These are phyloP conservation scores for Lepidurus apus DNA, from an alignment of 1,140 invertebrate genomes.

Conservation along the genomic window DNA sequence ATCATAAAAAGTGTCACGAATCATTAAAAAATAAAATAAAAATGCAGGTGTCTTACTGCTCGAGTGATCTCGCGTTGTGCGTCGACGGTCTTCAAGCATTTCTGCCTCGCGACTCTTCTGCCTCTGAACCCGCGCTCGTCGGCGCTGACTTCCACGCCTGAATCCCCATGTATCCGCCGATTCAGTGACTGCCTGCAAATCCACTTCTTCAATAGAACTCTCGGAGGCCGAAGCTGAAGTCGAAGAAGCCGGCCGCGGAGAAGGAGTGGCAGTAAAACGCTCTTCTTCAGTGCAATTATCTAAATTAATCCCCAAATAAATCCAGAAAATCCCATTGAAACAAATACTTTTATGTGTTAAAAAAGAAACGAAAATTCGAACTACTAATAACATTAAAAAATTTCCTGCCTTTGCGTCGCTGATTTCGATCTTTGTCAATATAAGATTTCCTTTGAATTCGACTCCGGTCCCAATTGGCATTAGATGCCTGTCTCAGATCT, in stretches of 20 bases:
- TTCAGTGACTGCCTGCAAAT: neutral
- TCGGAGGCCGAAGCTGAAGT: slow-evolving; percentile 36
- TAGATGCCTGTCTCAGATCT: neutral
- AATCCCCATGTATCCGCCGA: slow-evolving; percentile 1
- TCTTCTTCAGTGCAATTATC: neutral
- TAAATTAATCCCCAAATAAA: neutral
- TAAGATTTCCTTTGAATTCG: neutral
- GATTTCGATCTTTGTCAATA: neutral
- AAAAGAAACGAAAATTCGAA: neutral
- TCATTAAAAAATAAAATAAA: neutral
- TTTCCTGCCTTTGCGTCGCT: neutral
- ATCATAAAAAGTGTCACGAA: too few relatives aligned
- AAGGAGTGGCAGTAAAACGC: neutral
- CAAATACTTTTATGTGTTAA: neutral
- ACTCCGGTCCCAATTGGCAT: neutral
- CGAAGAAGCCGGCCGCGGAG: slow-evolving; percentile 5
- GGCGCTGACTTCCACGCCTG: neutral
- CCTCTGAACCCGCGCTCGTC: neutral
- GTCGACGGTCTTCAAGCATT: neutral
- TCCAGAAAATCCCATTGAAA: neutral
- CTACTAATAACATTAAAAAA: too few relatives aligned
- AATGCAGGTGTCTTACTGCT: neutral
- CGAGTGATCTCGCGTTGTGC: neutral
- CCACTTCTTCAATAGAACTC: slow-evolving; percentile 37
- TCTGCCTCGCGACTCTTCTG: neutral